These are phyloP conservation scores for Antitype chi DNA, from an alignment of 2,888 invertebrate genomes.

Conservation along the genomic window DNA sequence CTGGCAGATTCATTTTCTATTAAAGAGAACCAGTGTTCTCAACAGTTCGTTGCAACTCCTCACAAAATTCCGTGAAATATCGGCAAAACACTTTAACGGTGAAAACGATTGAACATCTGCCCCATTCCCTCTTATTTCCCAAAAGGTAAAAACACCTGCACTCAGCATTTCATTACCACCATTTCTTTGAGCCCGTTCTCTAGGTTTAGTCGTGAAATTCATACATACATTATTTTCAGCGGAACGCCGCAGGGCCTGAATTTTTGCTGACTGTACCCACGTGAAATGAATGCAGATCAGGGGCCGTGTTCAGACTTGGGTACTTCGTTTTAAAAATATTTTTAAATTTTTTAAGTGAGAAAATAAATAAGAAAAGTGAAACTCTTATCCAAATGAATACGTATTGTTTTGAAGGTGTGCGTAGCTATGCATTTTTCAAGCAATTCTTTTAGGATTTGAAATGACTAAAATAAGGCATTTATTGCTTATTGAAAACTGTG, in stretches of 20 bases:
- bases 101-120: slow-evolving; percentile 4
- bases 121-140: not conserved
- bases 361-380: not conserved
- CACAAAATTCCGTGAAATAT: not conserved
- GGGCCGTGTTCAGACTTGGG: slow-evolving; percentile 61
- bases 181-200: slow-evolving; percentile 16
- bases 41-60: not conserved
- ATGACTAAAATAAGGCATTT: not conserved
- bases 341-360: not conserved
- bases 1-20: too few relatives aligned
- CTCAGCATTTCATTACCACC: slow-evolving; percentile 29
- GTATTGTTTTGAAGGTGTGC: not conserved
- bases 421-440: not conserved
- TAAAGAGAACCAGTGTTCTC: too few relatives aligned
- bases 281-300: slow-evolving; percentile 73
- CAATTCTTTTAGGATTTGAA: not conserved
- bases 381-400: not conserved
- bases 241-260: slow-evolving; percentile 58
- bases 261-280: slow-evolving; percentile 75
- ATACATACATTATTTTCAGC: slow-evolving; percentile 59
- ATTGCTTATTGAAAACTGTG: not conserved
- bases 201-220: slow-evolving; percentile 55
- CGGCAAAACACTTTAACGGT: not conserved
- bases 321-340: slow-evolving; percentile 14
- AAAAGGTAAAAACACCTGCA: slow-evolving; percentile 22